Conservation (phyloP, 2,113 vertebrate genomes). For the Cyphomyrus discorhynchus region DNA sequence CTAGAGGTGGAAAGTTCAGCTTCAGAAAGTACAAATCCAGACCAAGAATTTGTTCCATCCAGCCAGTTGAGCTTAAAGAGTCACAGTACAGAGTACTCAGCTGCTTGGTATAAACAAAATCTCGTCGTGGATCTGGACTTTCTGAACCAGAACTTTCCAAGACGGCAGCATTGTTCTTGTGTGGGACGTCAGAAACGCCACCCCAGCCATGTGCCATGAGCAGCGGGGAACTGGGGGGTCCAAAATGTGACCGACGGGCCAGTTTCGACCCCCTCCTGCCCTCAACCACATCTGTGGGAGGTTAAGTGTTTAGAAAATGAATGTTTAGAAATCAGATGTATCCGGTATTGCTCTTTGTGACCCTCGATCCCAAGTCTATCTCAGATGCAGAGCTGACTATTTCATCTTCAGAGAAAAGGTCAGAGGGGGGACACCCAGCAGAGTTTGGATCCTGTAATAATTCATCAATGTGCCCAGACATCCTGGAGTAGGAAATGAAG, state of each 20-base stretch:
- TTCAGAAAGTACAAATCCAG: not conserved
- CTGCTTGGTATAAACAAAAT: not conserved
- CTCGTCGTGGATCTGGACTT: not conserved
- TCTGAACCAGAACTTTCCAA: not conserved
- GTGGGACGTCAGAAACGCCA: not conserved
- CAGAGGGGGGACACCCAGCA: conserved; percentile 35
- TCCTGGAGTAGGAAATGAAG: conserved; percentile 54
- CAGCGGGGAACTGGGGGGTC: not conserved
- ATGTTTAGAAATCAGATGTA: not conserved
- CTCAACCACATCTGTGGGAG: not conserved
- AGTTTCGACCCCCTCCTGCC: not conserved
- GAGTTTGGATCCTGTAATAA: conserved; percentile 47
- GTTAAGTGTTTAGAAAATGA: not conserved
- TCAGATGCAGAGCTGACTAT: conserved; percentile 46
- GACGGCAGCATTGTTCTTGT: not conserved
- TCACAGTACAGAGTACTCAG: not conserved
- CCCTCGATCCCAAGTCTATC: not conserved
- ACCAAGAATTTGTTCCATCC: not conserved
- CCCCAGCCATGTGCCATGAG: not conserved
- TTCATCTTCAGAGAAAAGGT: conserved; percentile 58
- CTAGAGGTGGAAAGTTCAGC: not conserved
- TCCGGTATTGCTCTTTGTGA: not conserved
- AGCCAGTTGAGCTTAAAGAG: not conserved
- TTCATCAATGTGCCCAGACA: conserved; percentile 50
- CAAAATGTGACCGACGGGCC: not conserved